phyloP scores from a whole-genome alignment of 2,888 invertebrate species.

The Tuberolachnus salignus region DNA sequence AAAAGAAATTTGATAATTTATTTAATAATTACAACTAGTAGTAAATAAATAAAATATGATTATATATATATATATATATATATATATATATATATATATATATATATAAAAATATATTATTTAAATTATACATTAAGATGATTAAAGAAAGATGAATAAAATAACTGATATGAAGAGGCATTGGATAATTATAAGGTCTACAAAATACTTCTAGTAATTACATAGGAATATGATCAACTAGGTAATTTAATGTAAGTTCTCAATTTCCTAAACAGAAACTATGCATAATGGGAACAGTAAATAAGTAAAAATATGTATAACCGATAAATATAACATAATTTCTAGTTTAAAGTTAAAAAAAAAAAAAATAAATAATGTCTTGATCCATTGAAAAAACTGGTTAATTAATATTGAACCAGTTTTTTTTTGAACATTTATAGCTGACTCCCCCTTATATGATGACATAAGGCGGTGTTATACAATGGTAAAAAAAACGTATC shows the following conservation, averaged over 20 bases:
- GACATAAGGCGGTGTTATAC: too few species aligned
- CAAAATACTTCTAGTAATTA: too few species aligned
- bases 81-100: slow-evolving; percentile 20
- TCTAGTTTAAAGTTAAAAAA: slow-evolving; percentile 12
- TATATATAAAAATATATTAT: slow-evolving; percentile 30
- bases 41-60: slow-evolving; percentile 11
- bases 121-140: slow-evolving; percentile 13
- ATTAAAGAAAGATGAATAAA: slow-evolving; percentile 44
- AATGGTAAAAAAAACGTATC: too few species aligned
- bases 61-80: slow-evolving; percentile 15
- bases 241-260: too few species aligned
- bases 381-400: slow-evolving; percentile 29
- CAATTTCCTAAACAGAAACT: too few species aligned
- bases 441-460: not conserved
- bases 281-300: too few species aligned
- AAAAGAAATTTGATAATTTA: not conserved
- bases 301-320: slow-evolving; percentile 9
- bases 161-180: not conserved
- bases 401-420: slow-evolving; percentile 18
- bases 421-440: slow-evolving; percentile 9
- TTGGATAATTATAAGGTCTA: too few species aligned
- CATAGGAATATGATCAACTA: too few species aligned
- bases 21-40: not conserved
- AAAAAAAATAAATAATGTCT: slow-evolving; percentile 30
- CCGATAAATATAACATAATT: slow-evolving; percentile 33